These are phyloP conservation scores for Neostethus bicornis DNA, from an alignment of 2,797 vertebrate species.

Conservation along the genomic window DNA sequence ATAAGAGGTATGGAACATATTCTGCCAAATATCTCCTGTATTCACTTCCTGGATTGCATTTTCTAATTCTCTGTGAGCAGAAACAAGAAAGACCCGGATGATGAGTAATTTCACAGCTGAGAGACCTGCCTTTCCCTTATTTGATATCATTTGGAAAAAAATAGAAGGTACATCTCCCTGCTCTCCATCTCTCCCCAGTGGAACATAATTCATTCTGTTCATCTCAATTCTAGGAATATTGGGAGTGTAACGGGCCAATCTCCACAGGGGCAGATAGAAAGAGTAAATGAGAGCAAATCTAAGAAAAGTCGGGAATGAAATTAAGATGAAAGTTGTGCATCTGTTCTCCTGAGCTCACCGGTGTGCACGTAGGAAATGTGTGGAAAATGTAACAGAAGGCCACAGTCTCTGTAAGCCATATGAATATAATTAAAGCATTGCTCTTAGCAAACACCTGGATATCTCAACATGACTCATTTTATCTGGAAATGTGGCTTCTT, in stretches of 20 bases:
- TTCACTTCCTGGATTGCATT: conserved; percentile 27
- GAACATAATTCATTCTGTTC: conserved; percentile 71
- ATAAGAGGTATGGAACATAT: conserved; percentile 40
- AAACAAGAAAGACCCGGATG: conserved; percentile 77
- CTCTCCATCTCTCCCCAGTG: conserved; percentile 50
- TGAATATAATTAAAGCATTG: conserved; percentile 49
- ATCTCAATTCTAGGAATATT: conserved; percentile 65
- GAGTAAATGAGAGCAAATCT: conserved; percentile 65
- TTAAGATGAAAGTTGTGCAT: conserved; percentile 69
- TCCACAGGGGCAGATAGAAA: conserved; percentile 48
- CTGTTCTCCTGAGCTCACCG: conserved; percentile 58
- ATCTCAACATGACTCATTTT: conserved; percentile 35
- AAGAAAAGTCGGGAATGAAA: conserved; percentile 67
- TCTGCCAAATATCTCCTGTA: conserved; percentile 45
- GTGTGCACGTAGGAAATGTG: conserved; percentile 31
- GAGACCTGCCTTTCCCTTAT: conserved; percentile 75
- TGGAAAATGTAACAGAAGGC: conserved; percentile 25
- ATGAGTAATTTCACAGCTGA: conserved; percentile 87
- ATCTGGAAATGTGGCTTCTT: conserved; percentile 12
- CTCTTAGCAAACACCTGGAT: conserved; percentile 59
- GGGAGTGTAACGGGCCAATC: conserved; percentile 57
- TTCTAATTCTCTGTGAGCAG: conserved; percentile 56
- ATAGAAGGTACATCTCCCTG: conserved; percentile 65
- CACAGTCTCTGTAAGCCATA: conserved; percentile 22
- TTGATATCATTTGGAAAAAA: conserved; percentile 81